Evolutionary conservation across 2,797 vertebrate genomes (phyloP).

Genomic region (Prionace glauca): DNA sequence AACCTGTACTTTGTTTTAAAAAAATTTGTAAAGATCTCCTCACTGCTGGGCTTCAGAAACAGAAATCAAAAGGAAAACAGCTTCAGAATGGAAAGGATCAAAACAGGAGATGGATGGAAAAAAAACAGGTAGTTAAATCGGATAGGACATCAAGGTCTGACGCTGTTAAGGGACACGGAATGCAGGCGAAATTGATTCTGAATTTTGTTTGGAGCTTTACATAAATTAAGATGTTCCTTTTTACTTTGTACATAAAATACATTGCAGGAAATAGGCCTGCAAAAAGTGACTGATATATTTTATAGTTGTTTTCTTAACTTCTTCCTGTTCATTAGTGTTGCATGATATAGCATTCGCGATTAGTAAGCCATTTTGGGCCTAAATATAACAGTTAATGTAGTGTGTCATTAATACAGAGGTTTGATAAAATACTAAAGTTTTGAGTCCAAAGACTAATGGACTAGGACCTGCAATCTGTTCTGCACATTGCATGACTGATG

Average conservation of each 20-base stretch:
- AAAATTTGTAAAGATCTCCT: not conserved
- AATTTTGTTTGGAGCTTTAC: not conserved
- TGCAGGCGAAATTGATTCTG: not conserved
- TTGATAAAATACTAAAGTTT: slow-evolving; percentile 40
- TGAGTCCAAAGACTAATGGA: slow-evolving; percentile 41
- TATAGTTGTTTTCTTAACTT: not conserved
- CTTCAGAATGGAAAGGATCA: not conserved
- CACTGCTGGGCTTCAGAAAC: not conserved
- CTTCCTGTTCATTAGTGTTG: slow-evolving; percentile 37
- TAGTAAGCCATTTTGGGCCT: slow-evolving; percentile 18
- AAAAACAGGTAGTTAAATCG: not conserved
- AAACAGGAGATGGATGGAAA: not conserved
- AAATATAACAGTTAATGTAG: slow-evolving; percentile 32
- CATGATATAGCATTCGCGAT: slow-evolving; percentile 1
- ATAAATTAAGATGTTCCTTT: not conserved
- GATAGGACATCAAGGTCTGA: not conserved
- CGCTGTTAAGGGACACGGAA: not conserved
- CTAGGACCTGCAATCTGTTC: slow-evolving; percentile 45
- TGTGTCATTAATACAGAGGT: slow-evolving; percentile 33
- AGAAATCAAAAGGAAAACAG: not conserved
- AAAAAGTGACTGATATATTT: slow-evolving; percentile 9
- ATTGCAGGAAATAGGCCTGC: not conserved
- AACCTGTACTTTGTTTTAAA: not conserved
- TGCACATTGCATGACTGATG: slow-evolving; percentile 43
- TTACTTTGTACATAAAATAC: not conserved